These are phyloP conservation scores for Eueremaeus valkanovi DNA, from an alignment of 2,888 invertebrate species.

Conservation along the genomic window DNA sequence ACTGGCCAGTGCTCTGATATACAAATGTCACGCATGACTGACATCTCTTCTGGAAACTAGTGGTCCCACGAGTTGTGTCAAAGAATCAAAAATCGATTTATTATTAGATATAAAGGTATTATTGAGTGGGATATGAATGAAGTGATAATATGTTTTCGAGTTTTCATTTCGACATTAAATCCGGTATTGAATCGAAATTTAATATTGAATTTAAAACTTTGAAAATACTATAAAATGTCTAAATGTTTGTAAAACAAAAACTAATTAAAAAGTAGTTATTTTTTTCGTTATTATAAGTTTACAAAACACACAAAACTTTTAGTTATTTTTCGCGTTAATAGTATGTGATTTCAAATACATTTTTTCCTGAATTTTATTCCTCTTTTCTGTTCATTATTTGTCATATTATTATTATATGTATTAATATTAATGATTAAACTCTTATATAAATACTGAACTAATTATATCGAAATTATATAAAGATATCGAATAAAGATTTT, in stretches of 20 bases:
- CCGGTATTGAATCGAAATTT: neutral
- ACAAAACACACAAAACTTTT: neutral
- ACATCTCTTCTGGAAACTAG: neutral
- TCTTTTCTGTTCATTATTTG: neutral
- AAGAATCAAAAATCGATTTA: neutral
- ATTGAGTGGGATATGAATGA: neutral
- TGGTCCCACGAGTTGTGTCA: neutral
- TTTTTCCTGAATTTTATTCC: neutral
- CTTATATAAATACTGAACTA: neutral
- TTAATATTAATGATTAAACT: neutral
- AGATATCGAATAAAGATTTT: too few relatives aligned
- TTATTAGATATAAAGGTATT: conserved; percentile 10
- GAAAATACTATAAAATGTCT: neutral
- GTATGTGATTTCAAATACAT: conserved; percentile 5
- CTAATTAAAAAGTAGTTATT: conserved; percentile 13
- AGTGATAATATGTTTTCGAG: neutral
- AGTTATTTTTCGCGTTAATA: neutral
- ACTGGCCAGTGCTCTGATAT: conserved; percentile 5
- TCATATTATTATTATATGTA: conserved; percentile 9
- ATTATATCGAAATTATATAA: neutral
- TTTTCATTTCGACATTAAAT: neutral
- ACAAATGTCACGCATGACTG: conserved; percentile 21
- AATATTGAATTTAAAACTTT: neutral
- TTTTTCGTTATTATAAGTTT: neutral
- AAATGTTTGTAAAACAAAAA: conserved; percentile 19